Evolutionary conservation across 2,113 vertebrate genomes (phyloP).

Genomic region (Tupaia chinensis): DNA sequence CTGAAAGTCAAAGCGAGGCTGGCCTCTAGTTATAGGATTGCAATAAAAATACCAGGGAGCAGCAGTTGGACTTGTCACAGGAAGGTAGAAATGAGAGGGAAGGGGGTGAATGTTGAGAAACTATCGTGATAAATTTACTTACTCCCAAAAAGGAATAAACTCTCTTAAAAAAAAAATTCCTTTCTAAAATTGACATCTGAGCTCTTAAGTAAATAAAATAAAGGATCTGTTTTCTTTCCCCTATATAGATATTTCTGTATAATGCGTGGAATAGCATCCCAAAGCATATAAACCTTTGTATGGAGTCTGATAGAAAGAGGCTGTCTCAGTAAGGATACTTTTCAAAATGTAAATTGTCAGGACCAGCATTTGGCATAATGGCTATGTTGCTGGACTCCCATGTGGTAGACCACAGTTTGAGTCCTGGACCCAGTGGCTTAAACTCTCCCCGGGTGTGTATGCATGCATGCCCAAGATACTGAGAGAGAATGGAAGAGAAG

Average conservation of each 20-base stretch:
- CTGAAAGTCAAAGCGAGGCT: neutral
- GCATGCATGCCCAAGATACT: too few relatives aligned
- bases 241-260: neutral
- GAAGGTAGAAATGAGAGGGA: fast-evolving
- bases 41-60: neutral
- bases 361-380: too few relatives aligned
- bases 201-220: neutral
- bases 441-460: too few relatives aligned
- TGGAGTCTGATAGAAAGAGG: neutral
- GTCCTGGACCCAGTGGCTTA: too few relatives aligned
- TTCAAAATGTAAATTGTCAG: too few relatives aligned
- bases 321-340: neutral
- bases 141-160: neutral
- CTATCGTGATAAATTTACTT: neutral
- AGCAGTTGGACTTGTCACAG: neutral
- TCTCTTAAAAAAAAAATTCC: neutral
- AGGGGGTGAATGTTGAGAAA: fast-evolving
- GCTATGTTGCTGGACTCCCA: too few relatives aligned
- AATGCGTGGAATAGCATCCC: too few relatives aligned
- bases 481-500: too few relatives aligned
- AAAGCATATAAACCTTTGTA: neutral
- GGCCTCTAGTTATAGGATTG: neutral
- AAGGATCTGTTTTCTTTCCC: neutral
- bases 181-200: neutral
- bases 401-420: too few relatives aligned